phyloP scores from a whole-genome alignment of 1,140 invertebrate genomes.

The Galleria mellonella region DNA sequence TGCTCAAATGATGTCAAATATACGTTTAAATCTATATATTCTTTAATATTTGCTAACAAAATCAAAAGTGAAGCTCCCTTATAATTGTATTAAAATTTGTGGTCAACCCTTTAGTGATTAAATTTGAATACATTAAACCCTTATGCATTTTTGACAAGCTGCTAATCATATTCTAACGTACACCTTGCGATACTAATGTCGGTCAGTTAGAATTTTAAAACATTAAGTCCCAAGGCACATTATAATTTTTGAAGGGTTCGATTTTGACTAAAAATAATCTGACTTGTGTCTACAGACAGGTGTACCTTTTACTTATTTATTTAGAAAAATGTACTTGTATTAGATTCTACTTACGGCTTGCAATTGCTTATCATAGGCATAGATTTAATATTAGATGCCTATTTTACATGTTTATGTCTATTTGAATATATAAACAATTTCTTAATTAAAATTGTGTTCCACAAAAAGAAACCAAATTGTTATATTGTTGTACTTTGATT shows the following conservation, averaged over 20 bases:
- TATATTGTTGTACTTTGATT: too few relatives aligned
- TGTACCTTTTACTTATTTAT: slow-evolving; percentile 20
- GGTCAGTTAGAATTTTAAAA: slow-evolving; percentile 63
- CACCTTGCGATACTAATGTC: slow-evolving; percentile 63
- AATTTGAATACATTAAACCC: slow-evolving; percentile 56
- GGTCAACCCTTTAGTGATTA: slow-evolving; percentile 54
- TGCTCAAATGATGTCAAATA: too few relatives aligned
- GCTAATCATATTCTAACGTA: slow-evolving; percentile 67
- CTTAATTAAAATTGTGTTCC: too few relatives aligned
- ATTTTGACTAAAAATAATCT: slow-evolving; percentile 45
- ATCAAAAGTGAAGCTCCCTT: slow-evolving; percentile 1
- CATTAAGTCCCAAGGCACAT: slow-evolving; percentile 39
- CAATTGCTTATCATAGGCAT: too few relatives aligned
- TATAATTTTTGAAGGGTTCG: slow-evolving; percentile 39
- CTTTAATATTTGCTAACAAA: neutral
- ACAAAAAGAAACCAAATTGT: too few relatives aligned
- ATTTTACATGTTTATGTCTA: too few relatives aligned
- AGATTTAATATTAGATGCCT: too few relatives aligned
- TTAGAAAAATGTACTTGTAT: too few relatives aligned
- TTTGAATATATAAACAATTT: too few relatives aligned
- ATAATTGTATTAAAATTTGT: slow-evolving; percentile 49
- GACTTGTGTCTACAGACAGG: slow-evolving; percentile 48
- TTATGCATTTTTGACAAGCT: slow-evolving; percentile 69
- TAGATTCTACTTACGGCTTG: too few relatives aligned
- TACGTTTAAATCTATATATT: neutral